A percentile compares a stretch with the other conserved stretches of the same genome.
These are phyloP conservation scores for Drosophila elegans DNA, from an alignment of 1,140 invertebrate genomes.

Conservation along the genomic window DNA sequence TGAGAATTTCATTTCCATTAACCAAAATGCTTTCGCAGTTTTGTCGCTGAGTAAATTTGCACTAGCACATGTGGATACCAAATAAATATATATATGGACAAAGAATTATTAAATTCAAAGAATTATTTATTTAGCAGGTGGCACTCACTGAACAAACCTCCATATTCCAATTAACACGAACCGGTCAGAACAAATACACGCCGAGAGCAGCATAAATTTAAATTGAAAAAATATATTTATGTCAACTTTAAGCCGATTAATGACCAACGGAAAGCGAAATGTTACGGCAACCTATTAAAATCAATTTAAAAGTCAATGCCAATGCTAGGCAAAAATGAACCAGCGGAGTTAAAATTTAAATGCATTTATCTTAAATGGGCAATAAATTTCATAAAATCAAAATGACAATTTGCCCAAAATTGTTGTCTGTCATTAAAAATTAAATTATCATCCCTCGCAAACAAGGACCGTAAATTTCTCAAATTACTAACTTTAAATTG, in stretches of 20 bases:
- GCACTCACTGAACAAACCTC: slow-evolving; percentile 39
- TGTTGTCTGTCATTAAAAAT: slow-evolving; percentile 44
- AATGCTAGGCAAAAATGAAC: slow-evolving; percentile 20
- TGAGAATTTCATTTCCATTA: slow-evolving; percentile 44
- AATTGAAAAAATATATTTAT: slow-evolving; percentile 62
- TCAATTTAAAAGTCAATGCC: slow-evolving; percentile 67
- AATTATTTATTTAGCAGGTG: slow-evolving; percentile 77
- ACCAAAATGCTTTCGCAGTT: slow-evolving; percentile 16
- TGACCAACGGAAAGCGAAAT: slow-evolving; percentile 49
- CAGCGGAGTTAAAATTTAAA: slow-evolving; percentile 47
- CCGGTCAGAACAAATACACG: slow-evolving; percentile 26
- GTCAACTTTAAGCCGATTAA: slow-evolving; percentile 74
- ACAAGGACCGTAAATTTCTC: slow-evolving; percentile 27
- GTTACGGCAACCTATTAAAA: slow-evolving; percentile 61
- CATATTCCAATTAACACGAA: slow-evolving; percentile 70
- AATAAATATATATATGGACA: slow-evolving; percentile 42
- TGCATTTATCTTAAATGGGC: slow-evolving; percentile 54
- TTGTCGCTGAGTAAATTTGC: slow-evolving; percentile 26
- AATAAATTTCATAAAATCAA: slow-evolving; percentile 67
- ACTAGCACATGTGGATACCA: slow-evolving; percentile 1
- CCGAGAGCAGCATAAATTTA: slow-evolving; percentile 53
- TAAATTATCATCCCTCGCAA: slow-evolving; percentile 38
- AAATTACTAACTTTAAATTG: slow-evolving; percentile 53
- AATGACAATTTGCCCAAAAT: slow-evolving; percentile 43
- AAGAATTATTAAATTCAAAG: slow-evolving; percentile 55